Base-by-base conservation (phyloP, 2,888 invertebrate genomes). In the Ypsolopha scabrella region DNA sequence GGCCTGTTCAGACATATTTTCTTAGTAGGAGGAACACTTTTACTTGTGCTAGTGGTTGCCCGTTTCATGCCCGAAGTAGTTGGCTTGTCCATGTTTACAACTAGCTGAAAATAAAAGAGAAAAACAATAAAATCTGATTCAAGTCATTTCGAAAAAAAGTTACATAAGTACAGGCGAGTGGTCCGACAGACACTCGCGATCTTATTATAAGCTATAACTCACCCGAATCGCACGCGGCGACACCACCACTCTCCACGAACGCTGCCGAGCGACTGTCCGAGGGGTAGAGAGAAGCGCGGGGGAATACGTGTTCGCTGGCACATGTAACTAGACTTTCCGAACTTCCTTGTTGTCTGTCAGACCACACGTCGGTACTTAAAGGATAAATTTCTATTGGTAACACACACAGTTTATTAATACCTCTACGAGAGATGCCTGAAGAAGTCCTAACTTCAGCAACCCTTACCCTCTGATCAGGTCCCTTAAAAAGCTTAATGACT, bases 241-340 rank as follows among this genome's bases (percentile, higher is more conserved):
- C 47, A 47, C 7, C 10, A 35, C 47, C 47, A 47, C 47, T 47
- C 47, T 47, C 47, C 47, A 47, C 34, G 47, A 35, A 47, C 35
- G 10, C 47, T 47, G 33, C 47, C 47, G 7, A 14, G 47, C 35
- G 34, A 47, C 47, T 47, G 36, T 14, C 34, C 47, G 35, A 47
- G 47, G 34, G 33, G 35, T 47, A 47, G 47, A 34, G 47, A 41
- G 14, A 52, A 48, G 41, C 48, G 24, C 24, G 24, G 24, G 24
- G 24, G 24, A 24, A 24, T 24, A 24, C 24, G 24, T 24, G 2
- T 24, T 24, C 24, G 4, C 24, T 24, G 24, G 4, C 24, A 4
- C 4, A 24, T 24, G 24, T 24, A 24, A 24, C 24, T 24, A 24
- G 24, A 24, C 24, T 24, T 24, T 24, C 2, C 24, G 24, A 24